Base-by-base conservation (phyloP, 2,888 invertebrate species). In the Eurois occulta region DNA sequence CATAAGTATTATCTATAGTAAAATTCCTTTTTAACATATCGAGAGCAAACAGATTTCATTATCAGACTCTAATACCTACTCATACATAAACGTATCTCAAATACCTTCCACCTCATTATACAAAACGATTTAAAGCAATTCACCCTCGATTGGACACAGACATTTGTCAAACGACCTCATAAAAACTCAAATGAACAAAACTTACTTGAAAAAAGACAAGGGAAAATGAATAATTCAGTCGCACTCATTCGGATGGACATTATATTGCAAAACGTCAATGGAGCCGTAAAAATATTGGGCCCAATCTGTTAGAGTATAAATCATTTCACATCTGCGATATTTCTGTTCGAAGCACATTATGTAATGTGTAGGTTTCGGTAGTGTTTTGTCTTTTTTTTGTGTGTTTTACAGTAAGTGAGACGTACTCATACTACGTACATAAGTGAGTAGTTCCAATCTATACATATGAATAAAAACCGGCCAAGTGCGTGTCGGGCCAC, bases 241-340 rank as follows among this genome's bases (percentile, higher is more conserved):
- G 69, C 77, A 43, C 43, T 73, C 77, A 78, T 75, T 64, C 65
- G 66, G 80, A 76, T 73, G 83, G 83, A 82, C 77, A 83, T 84
- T 82, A 84, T 87, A 85, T 83, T 84, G 76, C 84, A 87, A 79
- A 89, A 80, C 83, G 85, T 86, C 79, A 82, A 85, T 80, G 83
- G 64, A 38, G 67, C 72, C 78, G 84, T 87, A 85, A 90, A 90
- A 90, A 92, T 88, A 90, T 90, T 84, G 77, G 86, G 82, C 60
- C 84, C 90, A 91, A 92, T 92, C 91, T 87, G 84, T 79, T 78
- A 84, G 81, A 84, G 80, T 83, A 91, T 93, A 93, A 93, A 93
- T 93, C 93, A 92, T 91, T 85, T 85, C 78, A 80, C 89, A 90
- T 89, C 88, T 89, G 91, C 85, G 58, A 86, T 80, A 46, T 87